Conservation (phyloP, 2,888 invertebrate species). For the Phoronis australis region DNA sequence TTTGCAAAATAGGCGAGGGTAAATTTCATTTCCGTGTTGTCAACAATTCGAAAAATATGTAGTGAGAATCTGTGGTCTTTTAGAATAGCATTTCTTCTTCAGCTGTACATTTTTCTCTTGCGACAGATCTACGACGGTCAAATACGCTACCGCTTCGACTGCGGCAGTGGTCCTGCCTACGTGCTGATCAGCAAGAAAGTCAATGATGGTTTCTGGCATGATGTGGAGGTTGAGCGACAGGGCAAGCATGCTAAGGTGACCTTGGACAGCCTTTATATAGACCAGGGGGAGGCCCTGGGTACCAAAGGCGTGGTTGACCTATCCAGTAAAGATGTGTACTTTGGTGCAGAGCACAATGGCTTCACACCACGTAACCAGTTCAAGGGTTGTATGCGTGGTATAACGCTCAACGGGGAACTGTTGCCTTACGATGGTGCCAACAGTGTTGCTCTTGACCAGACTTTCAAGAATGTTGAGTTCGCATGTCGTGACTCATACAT, state of each 20-base stretch:
- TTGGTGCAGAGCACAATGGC: constrained; percentile 65
- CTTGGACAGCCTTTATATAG: constrained; percentile 70
- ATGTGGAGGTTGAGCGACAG: constrained; percentile 67
- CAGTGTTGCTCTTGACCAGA: constrained; percentile 51
- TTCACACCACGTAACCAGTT: constrained; percentile 71
- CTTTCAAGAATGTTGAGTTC: constrained; percentile 47
- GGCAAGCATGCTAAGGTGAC: constrained; percentile 73
- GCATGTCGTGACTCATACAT: constrained; percentile 44
- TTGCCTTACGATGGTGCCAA: constrained; percentile 62
- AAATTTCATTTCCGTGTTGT: no score
- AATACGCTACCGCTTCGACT: constrained; percentile 84
- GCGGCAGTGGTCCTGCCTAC: constrained; percentile 84
- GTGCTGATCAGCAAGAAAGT: constrained; percentile 68
- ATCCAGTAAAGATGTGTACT: constrained; percentile 74
- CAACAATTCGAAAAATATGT: not conserved
- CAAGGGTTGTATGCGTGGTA: constrained; percentile 84
- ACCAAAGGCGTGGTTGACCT: constrained; percentile 78
- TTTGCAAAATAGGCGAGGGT: no score
- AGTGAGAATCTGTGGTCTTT: no score
- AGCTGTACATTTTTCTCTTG: no score
- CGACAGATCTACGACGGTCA: constrained; percentile 70
- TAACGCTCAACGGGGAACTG: constrained; percentile 68
- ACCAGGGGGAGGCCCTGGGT: constrained; percentile 68
- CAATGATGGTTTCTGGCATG: constrained; percentile 83
- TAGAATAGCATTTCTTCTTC: no score